A percentile compares a stretch with the other conserved stretches of the same genome.
Conservation (phyloP, 1,140 invertebrate species). For the Drosophila nigromelanica region DNA sequence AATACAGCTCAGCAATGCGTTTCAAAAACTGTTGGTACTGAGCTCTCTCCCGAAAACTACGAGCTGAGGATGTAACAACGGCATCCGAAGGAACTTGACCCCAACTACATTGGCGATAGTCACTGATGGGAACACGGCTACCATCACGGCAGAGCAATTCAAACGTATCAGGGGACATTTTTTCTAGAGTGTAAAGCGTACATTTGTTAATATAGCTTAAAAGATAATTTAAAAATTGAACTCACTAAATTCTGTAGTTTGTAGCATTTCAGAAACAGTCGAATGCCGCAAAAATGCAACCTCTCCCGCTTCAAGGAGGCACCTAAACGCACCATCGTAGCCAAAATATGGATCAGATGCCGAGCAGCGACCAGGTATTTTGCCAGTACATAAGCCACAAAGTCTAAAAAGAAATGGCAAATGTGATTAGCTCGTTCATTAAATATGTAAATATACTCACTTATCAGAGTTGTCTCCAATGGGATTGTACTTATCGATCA, state of each 20-base stretch:
- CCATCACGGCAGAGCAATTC: constrained; percentile 95
- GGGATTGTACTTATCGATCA: constrained; percentile 97
- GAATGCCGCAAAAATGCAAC: constrained; percentile 96
- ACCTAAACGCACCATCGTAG: constrained; percentile 95
- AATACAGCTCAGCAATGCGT: constrained; percentile 85
- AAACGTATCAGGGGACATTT: constrained; percentile 88
- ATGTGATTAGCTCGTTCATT: background rate
- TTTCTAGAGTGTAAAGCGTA: constrained; percentile 76
- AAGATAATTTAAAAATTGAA: background rate
- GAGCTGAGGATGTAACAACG: constrained; percentile 93
- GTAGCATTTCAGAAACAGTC: constrained; percentile 90
- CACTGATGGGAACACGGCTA: constrained; percentile 87
- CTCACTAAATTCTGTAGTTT: constrained; percentile 86
- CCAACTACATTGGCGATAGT: constrained; percentile 94
- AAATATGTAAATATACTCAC: constrained; percentile 59
- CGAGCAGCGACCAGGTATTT: constrained; percentile 92
- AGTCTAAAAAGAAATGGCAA: constrained; percentile 84
- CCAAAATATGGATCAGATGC: constrained; percentile 95
- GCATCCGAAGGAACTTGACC: constrained; percentile 94
- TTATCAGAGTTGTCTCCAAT: constrained; percentile 92
- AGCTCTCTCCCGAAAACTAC: constrained; percentile 86
- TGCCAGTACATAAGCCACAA: constrained; percentile 93
- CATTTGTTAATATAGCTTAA: background rate
- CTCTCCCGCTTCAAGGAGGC: constrained; percentile 93
- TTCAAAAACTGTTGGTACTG: constrained; percentile 87